Conservation (phyloP, 2,797 vertebrate genomes). For the Coranthus polyacanthus region DNA sequence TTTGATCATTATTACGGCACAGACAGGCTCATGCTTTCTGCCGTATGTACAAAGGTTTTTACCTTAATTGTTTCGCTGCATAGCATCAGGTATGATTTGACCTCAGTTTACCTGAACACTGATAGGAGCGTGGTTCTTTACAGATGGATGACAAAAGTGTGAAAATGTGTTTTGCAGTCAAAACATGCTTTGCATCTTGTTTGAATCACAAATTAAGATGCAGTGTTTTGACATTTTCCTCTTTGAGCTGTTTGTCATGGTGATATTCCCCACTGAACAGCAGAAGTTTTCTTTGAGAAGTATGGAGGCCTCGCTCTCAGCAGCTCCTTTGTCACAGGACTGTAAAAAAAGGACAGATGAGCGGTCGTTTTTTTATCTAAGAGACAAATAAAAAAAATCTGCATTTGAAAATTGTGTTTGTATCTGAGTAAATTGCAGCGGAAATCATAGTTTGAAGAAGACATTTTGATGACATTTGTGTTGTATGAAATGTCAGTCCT, state of each 20-base stretch:
- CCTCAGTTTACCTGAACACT: conserved; percentile 22
- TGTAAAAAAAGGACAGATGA: background rate
- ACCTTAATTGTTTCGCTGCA: conserved; percentile 42
- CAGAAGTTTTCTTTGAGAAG: conserved; percentile 26
- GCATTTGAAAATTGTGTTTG: no score
- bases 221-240: conserved; percentile 11
- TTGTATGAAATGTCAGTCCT: no score
- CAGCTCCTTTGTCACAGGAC: conserved; percentile 17
- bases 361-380: no score
- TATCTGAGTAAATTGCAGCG: no score
- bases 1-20: conserved; percentile 60
- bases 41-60: conserved; percentile 29
- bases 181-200: conserved; percentile 38
- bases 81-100: conserved; percentile 41
- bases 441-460: no score
- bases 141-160: conserved; percentile 28
- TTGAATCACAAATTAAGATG: conserved; percentile 38
- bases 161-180: conserved; percentile 25
- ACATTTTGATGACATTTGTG: no score
- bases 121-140: conserved; percentile 5
- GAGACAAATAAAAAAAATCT: no score
- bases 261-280: conserved; percentile 9
- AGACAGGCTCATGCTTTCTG: conserved; percentile 28
- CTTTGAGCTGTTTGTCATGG: background rate
- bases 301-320: conserved; percentile 2